Evolutionary conservation across 2,113 vertebrate species (phyloP).

Genomic region (Toxostoma redivivum): DNA sequence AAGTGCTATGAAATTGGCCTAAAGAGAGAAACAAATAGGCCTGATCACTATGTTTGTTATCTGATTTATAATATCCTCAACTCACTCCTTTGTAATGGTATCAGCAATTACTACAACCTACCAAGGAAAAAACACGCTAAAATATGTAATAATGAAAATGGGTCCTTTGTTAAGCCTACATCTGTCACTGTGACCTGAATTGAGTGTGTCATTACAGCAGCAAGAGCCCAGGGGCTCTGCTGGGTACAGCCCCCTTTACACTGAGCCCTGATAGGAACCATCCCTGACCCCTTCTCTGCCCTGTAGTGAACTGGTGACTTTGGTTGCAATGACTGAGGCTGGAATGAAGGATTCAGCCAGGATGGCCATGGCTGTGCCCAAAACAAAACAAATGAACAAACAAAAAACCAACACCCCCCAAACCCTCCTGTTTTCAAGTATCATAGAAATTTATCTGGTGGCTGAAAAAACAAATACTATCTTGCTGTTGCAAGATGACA

Average conservation of each 20-base stretch:
- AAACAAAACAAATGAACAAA: background rate
- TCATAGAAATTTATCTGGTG: background rate
- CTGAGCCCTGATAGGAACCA: background rate
- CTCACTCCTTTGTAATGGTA: background rate
- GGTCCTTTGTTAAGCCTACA: background rate
- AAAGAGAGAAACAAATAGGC: background rate
- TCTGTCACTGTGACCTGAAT: background rate
- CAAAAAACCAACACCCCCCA: background rate
- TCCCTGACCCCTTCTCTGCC: background rate
- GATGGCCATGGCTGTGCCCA: background rate
- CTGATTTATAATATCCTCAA: background rate
- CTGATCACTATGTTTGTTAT: background rate
- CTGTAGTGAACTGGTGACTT: background rate
- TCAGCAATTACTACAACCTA: background rate
- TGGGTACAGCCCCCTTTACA: background rate
- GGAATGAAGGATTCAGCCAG: background rate
- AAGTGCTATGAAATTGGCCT: background rate
- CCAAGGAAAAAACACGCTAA: background rate
- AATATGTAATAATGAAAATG: background rate
- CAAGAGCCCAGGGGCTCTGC: background rate
- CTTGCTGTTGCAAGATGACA: background rate
- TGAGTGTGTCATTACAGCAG: background rate
- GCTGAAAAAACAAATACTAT: background rate
- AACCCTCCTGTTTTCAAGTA: background rate
- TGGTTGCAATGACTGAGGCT: background rate